Evolutionary conservation across 1,140 invertebrate species (phyloP).

Genomic region (Nasonia giraulti): DNA sequence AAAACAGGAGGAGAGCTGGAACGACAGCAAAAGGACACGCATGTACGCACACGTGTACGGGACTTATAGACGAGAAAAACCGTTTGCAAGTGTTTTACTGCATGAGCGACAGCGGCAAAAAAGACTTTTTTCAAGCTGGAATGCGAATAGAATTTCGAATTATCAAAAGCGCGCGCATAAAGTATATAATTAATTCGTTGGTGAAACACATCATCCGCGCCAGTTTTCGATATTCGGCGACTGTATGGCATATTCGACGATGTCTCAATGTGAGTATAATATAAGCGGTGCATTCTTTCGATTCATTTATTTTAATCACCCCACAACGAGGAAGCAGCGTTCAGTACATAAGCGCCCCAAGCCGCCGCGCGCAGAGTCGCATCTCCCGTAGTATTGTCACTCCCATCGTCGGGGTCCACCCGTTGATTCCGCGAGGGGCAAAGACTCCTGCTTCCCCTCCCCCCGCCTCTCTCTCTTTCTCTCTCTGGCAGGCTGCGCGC

Average conservation of each 20-base stretch:
- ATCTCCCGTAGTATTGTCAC: background rate
- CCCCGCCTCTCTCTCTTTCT: background rate
- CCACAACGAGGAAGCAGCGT: background rate
- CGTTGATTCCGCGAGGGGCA: slow-evolving; percentile 30
- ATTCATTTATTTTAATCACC: too few species aligned
- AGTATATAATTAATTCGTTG: too few species aligned
- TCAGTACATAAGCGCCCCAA: background rate
- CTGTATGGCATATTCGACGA: too few species aligned
- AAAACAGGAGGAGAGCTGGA: slow-evolving; percentile 1
- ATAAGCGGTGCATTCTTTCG: too few species aligned
- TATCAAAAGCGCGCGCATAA: too few species aligned
- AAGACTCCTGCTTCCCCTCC: background rate
- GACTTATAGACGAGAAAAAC: background rate
- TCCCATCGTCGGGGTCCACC: background rate
- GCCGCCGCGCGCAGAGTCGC: too few species aligned
- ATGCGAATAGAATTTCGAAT: too few species aligned
- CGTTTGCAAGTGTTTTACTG: background rate
- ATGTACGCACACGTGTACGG: background rate
- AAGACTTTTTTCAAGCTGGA: background rate
- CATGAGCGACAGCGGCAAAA: background rate
- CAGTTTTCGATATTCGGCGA: background rate
- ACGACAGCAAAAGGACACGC: background rate
- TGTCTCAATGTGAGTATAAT: too few species aligned
- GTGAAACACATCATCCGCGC: background rate
- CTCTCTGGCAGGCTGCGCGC: background rate